These are phyloP conservation scores for Diarsia brunnea DNA, from an alignment of 2,888 invertebrate genomes.

Conservation along the genomic window DNA sequence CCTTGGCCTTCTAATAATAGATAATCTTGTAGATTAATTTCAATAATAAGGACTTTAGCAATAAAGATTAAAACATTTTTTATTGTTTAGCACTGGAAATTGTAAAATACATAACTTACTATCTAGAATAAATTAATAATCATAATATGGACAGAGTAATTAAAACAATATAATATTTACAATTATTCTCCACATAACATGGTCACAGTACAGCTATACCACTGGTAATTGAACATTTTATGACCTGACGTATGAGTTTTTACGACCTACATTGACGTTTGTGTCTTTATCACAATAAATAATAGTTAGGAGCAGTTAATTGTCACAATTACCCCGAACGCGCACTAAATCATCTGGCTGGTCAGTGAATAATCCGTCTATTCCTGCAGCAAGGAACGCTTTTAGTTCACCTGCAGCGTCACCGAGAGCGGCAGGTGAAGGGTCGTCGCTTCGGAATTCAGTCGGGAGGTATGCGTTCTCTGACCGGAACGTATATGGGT, in stretches of 20 bases:
- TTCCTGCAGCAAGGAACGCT: slow-evolving; percentile 81
- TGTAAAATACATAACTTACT: neutral
- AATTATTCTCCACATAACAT: slow-evolving; percentile 7
- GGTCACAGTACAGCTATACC: slow-evolving; percentile 5
- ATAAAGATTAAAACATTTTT: slow-evolving; percentile 37
- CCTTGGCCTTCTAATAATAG: neutral
- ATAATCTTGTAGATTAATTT: slow-evolving; percentile 5
- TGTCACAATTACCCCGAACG: slow-evolving; percentile 73
- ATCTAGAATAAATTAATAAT: slow-evolving; percentile 38
- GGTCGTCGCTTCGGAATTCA: slow-evolving; percentile 77
- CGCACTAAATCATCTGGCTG: slow-evolving; percentile 83
- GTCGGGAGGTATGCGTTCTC: slow-evolving; percentile 82
- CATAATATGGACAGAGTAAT: neutral
- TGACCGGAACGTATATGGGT: slow-evolving; percentile 86
- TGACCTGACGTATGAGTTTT: slow-evolving; percentile 23
- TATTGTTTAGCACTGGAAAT: slow-evolving; percentile 21
- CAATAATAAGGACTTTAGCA: slow-evolving; percentile 1
- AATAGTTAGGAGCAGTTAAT: slow-evolving; percentile 26
- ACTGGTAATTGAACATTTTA: slow-evolving; percentile 31
- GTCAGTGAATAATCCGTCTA: slow-evolving; percentile 85
- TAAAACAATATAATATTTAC: neutral
- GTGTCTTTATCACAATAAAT: slow-evolving; percentile 36
- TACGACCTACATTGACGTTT: slow-evolving; percentile 23
- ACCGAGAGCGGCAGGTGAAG: slow-evolving; percentile 76
- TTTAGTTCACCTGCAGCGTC: slow-evolving; percentile 79